A percentile compares a stretch with the other conserved stretches of the same genome.
phyloP scores from a whole-genome alignment of 2,113 vertebrate species.

The Microtus montanus region DNA sequence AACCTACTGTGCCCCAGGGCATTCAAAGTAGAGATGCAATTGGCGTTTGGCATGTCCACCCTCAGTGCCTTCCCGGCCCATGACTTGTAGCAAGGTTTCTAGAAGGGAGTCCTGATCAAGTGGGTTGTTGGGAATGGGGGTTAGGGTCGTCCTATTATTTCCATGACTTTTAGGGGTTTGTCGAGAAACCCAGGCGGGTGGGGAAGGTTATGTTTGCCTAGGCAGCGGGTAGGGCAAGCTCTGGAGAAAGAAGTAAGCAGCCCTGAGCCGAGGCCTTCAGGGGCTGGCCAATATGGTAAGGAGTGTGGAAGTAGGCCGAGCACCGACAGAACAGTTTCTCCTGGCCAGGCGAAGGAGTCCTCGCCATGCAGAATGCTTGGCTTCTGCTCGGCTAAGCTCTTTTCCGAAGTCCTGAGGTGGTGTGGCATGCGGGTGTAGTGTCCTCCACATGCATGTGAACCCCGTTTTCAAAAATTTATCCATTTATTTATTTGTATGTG shows the following conservation, averaged over 20 bases:
- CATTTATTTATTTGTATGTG: not conserved
- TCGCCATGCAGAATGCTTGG: not conserved
- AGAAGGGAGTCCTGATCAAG: not conserved
- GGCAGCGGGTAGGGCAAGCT: not conserved
- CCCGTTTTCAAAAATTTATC: not conserved
- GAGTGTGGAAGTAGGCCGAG: accelerated
- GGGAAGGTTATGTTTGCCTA: not conserved
- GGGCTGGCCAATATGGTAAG: not conserved
- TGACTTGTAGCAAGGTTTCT: not conserved
- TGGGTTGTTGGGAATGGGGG: not conserved
- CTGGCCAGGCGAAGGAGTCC: not conserved
- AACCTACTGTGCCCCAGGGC: not conserved
- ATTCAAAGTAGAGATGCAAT: not conserved
- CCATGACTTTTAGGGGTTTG: not conserved
- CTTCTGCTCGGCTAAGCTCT: not conserved
- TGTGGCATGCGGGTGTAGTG: not conserved
- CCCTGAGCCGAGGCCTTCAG: not conserved
- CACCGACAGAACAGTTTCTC: not conserved
- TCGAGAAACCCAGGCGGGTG: not conserved
- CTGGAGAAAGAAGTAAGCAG: not conserved
- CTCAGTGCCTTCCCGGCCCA: not conserved
- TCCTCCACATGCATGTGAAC: not conserved
- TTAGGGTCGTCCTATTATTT: not conserved
- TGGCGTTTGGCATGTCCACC: not conserved
- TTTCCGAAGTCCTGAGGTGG: not conserved